Conservation (phyloP, 2,888 invertebrate genomes). For the Cryptocheilus praepositus region DNA sequence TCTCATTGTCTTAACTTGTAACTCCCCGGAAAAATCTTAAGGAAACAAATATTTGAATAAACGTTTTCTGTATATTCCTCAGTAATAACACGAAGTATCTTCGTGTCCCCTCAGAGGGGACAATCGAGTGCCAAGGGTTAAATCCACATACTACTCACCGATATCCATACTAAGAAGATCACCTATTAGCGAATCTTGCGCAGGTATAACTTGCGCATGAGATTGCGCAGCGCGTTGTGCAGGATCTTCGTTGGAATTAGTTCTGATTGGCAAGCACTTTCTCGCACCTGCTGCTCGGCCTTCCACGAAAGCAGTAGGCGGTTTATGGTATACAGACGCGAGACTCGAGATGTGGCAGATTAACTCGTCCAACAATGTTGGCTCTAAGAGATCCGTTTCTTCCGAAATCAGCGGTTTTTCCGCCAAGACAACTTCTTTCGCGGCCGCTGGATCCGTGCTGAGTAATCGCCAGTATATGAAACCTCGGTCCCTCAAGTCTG, state of each 20-base stretch:
- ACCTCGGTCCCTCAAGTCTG: conserved; percentile 97
- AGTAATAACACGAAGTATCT: no score
- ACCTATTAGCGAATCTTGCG: conserved; percentile 95
- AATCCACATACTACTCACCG: conserved; percentile 73
- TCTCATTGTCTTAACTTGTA: no score
- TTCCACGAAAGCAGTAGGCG: conserved; percentile 98
- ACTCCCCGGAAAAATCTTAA: no score
- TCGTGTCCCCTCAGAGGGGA: no score
- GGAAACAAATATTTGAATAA: no score
- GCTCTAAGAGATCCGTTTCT: conserved; percentile 98
- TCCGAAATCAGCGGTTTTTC: conserved; percentile 99
- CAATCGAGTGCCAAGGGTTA: no score
- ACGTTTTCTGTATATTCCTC: no score
- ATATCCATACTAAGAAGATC: conserved; percentile 98
- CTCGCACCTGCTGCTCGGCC: conserved; percentile 87
- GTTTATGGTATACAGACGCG: conserved; percentile 99
- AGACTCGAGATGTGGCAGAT: conserved; percentile 99
- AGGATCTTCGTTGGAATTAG: conserved; percentile 66
- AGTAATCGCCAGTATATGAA: conserved; percentile 99
- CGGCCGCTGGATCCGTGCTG: conserved; percentile 99
- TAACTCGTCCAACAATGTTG: conserved; percentile 96
- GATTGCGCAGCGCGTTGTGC: conserved; percentile 56
- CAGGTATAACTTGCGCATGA: conserved; percentile 79
- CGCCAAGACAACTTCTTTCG: conserved; percentile 98
- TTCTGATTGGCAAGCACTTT: conserved; percentile 84